phyloP scores from a whole-genome alignment of 2,888 invertebrate species.

The Troides aeacus region DNA sequence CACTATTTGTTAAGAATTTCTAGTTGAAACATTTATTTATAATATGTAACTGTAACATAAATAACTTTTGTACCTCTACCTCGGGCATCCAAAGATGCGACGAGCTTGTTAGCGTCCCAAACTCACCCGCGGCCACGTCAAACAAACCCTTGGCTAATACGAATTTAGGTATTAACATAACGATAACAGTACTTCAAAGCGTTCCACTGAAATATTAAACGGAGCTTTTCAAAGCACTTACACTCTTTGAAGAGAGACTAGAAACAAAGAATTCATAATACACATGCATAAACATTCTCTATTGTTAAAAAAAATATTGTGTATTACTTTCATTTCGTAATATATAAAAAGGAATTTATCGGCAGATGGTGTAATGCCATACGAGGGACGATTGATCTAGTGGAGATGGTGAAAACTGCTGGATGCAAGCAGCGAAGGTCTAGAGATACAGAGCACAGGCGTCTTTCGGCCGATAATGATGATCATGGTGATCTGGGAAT shows the following conservation, averaged over 20 bases:
- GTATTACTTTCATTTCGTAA: too few relatives aligned
- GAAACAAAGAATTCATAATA: not conserved
- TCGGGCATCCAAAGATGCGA: not conserved
- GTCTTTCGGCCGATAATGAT: too few relatives aligned
- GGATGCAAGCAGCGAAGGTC: too few relatives aligned
- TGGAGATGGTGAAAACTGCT: too few relatives aligned
- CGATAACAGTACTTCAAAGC: conserved; percentile 25
- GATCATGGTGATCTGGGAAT: too few relatives aligned
- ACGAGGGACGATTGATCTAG: too few relatives aligned
- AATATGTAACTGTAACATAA: conserved; percentile 6
- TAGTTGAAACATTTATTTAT: conserved; percentile 4
- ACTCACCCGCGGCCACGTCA: conserved; percentile 16
- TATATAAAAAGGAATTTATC: too few relatives aligned
- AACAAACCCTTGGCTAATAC: conserved; percentile 27
- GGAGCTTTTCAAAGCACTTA: conserved; percentile 7
- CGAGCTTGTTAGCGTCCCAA: conserved; percentile 12
- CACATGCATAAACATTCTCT: not conserved
- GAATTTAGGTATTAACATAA: conserved; percentile 26
- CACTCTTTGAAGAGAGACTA: conserved; percentile 1
- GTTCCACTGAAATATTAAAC: conserved; percentile 24
- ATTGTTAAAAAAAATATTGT: not conserved
- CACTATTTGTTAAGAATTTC: too few relatives aligned
- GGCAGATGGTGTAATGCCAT: too few relatives aligned
- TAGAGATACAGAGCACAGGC: too few relatives aligned
- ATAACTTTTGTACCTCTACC: conserved; percentile 5